Percentiles rank a stretch among this genome's conserved stretches.
phyloP scores from a whole-genome alignment of 2,797 vertebrate genomes.

The Falco novaeseelandiae region DNA sequence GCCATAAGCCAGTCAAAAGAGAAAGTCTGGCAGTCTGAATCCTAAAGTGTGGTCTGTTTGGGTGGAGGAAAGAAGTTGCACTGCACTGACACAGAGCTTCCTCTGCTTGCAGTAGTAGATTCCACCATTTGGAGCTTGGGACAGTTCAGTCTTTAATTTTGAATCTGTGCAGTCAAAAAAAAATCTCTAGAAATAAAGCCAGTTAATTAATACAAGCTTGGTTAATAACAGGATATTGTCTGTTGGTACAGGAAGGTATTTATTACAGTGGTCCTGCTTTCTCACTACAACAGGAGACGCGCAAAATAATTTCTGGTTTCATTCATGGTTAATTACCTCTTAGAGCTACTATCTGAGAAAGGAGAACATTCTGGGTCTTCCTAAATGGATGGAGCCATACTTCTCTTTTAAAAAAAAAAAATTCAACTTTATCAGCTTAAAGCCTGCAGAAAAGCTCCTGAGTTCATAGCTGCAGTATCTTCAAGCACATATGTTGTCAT shows the following conservation, averaged over 20 bases:
- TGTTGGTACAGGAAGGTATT: background rate
- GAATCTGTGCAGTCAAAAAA: background rate
- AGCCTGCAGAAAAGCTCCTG: background rate
- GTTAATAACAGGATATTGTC: background rate
- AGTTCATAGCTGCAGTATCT: background rate
- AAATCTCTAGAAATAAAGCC: background rate
- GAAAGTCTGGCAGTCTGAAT: background rate
- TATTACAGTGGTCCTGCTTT: background rate
- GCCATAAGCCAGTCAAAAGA: background rate
- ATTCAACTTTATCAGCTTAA: background rate
- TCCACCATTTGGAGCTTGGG: accelerated
- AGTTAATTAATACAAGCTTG: background rate
- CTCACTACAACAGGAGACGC: background rate
- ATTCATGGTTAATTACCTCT: background rate
- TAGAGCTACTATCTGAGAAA: background rate
- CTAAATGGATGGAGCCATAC: background rate
- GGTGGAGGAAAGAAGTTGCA: background rate
- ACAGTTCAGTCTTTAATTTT: background rate
- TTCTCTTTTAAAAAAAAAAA: background rate
- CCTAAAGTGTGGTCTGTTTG: background rate
- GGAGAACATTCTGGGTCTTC: background rate
- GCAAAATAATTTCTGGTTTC: background rate
- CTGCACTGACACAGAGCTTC: background rate
- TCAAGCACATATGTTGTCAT: background rate
- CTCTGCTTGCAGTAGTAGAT: background rate